phyloP scores from a whole-genome alignment of 2,113 vertebrate genomes.

The Hiodon tergisus region DNA sequence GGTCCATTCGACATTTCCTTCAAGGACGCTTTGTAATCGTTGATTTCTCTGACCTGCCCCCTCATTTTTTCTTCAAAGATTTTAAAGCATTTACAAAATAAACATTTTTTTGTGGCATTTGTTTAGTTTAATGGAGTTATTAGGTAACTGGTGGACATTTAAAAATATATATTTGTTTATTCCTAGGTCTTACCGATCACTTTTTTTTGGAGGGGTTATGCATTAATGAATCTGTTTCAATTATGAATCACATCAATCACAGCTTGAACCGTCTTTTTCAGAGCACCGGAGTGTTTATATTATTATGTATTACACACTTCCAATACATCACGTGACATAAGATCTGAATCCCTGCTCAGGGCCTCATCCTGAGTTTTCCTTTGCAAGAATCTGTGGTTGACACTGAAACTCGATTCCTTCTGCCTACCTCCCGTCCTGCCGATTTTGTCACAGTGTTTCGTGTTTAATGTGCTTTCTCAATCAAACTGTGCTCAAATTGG shows the following conservation, averaged over 20 bases:
- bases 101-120: background rate
- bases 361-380: background rate
- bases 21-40: background rate
- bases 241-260: no score
- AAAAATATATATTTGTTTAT: no score
- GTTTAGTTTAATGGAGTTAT: background rate
- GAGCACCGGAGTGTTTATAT: no score
- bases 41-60: slow-evolving; percentile 6
- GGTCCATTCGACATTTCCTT: background rate
- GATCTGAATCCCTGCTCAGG: background rate
- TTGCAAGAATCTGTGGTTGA: background rate
- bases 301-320: no score
- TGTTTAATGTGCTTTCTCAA: background rate
- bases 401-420: background rate
- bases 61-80: background rate
- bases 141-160: no score
- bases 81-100: background rate
- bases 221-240: no score
- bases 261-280: no score
- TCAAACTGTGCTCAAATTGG: background rate
- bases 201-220: no score
- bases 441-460: background rate
- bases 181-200: no score
- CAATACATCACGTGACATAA: no score
- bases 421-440: no score